Conservation (phyloP, 2,888 invertebrate genomes). For the Candidula unifasciata region DNA sequence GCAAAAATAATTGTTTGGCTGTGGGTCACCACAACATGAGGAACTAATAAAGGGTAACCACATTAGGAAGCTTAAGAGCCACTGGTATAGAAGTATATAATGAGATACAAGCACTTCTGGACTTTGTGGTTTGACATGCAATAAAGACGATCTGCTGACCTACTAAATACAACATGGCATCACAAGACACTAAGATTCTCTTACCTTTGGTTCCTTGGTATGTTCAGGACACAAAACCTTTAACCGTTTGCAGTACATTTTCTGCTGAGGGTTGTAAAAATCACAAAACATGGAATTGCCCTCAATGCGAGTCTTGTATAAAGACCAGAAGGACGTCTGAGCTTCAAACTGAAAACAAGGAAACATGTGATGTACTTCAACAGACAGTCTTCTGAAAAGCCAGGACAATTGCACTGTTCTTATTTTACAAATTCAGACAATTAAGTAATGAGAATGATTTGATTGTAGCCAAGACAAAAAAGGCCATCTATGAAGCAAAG, state of each 20-base stretch:
- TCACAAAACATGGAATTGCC: constrained; percentile 99
- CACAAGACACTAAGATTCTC: neutral
- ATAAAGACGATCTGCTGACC: neutral
- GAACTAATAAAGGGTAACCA: no score
- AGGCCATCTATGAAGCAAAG: no score
- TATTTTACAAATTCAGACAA: no score
- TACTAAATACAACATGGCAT: neutral
- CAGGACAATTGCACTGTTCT: neutral
- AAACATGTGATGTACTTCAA: neutral
- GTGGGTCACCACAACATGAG: no score
- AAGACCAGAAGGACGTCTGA: constrained; percentile 96
- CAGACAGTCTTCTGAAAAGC: neutral
- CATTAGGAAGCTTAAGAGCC: no score
- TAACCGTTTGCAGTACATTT: constrained; percentile 96
- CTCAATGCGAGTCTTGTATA: constrained; percentile 95
- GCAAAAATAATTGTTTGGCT: no score
- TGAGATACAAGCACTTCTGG: neutral
- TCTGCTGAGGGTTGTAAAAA: constrained; percentile 90
- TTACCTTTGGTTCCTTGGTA: constrained; percentile 83
- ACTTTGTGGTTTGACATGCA: neutral
- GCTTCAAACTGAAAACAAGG: constrained; percentile 87
- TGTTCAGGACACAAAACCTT: constrained; percentile 98
- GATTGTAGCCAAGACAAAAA: no score
- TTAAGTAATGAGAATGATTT: no score
- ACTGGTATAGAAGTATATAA: no score